phyloP scores from a whole-genome alignment of 2,797 vertebrate genomes.

The Okamejei kenojei region DNA sequence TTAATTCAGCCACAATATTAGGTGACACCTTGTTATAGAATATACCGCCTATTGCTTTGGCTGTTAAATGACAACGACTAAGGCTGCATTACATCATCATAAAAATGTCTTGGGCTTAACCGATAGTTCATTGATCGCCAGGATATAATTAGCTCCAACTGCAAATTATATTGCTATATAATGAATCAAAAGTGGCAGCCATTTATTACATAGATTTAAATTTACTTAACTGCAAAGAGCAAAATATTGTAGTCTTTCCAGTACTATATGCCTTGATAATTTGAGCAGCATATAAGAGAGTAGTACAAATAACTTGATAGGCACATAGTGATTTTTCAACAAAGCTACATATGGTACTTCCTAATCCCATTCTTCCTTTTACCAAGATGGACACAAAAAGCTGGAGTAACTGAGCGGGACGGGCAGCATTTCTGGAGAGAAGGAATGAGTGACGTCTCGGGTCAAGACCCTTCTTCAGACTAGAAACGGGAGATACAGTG shows the following conservation, averaged over 20 bases:
- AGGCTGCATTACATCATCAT: neutral
- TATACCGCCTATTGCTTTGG: neutral
- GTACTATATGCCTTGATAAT: neutral
- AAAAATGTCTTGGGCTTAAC: neutral
- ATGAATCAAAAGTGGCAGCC: neutral
- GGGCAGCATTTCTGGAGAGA: no score
- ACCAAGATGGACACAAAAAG: no score
- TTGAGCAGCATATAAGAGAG: neutral
- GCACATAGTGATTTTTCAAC: no score
- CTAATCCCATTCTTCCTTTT: neutral
- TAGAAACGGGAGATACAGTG: no score
- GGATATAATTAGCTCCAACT: neutral
- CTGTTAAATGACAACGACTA: neutral
- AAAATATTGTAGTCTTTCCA: neutral
- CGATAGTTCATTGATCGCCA: neutral
- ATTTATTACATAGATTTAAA: neutral
- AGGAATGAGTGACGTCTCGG: no score
- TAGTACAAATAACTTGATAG: neutral
- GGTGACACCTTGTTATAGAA: neutral
- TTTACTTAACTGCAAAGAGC: neutral
- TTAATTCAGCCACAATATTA: neutral
- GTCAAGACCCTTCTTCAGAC: no score
- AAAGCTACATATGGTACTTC: no score
- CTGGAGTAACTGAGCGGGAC: no score
- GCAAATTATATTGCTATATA: neutral